A percentile compares a stretch with the other conserved stretches of the same genome.
These are phyloP conservation scores for Rhagologus leucostigma DNA, from an alignment of 2,113 vertebrate genomes.

Conservation along the genomic window DNA sequence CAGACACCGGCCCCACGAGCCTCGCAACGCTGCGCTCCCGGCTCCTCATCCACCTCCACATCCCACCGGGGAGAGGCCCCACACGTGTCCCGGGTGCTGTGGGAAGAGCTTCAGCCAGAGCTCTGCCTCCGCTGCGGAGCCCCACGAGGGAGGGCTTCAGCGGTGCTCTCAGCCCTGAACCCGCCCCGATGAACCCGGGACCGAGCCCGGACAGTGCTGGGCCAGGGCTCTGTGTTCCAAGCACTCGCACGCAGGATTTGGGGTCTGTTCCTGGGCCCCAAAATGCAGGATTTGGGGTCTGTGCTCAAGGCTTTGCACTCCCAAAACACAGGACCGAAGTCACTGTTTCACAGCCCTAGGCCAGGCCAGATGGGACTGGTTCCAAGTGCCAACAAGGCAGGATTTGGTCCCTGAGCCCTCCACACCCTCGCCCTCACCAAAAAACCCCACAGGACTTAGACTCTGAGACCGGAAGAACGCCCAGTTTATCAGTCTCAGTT, in stretches of 20 bases:
- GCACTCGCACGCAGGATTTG: not conserved
- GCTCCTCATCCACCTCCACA: not conserved
- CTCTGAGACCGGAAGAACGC: not conserved
- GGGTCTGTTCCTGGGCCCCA: not conserved
- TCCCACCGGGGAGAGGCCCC: not conserved
- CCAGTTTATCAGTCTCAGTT: conserved; percentile 30
- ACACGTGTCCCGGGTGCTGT: not conserved
- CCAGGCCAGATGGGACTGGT: not conserved
- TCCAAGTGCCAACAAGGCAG: not conserved
- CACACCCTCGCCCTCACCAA: not conserved
- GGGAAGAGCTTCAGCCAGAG: not conserved
- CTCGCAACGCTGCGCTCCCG: not conserved
- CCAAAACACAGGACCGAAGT: not conserved
- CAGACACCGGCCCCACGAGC: not conserved
- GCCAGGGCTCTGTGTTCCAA: not conserved
- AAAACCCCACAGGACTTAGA: not conserved
- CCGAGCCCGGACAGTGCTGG: not conserved
- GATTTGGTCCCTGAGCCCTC: not conserved
- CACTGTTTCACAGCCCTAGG: not conserved
- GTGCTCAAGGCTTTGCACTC: not conserved
- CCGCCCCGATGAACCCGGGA: not conserved
- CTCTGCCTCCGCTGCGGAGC: not conserved
- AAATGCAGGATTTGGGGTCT: not conserved
- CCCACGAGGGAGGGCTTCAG: too few species aligned
- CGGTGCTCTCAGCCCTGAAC: not conserved